Conservation (phyloP, 2,888 invertebrate genomes). For the Xylophagus ater region DNA sequence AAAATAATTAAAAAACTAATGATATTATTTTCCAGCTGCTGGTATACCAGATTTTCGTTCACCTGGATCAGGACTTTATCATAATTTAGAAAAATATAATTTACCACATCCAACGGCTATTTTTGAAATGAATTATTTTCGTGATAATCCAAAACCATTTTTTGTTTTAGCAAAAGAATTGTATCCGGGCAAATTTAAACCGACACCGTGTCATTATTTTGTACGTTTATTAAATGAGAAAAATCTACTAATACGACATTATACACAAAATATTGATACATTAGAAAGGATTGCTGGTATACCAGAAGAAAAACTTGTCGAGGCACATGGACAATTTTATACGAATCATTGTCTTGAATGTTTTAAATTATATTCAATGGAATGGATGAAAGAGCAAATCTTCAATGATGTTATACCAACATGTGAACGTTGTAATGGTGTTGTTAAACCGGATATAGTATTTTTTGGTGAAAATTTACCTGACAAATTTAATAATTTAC, state of each 20-base stretch:
- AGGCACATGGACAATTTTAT: conserved; percentile 90
- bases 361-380: conserved; percentile 54
- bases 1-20: conserved; percentile 7
- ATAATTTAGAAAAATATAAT: conserved; percentile 82
- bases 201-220: conserved; percentile 86
- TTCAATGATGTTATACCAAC: conserved; percentile 62
- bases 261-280: conserved; percentile 90
- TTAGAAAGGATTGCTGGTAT: conserved; percentile 79
- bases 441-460: conserved; percentile 91
- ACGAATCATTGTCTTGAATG: conserved; percentile 79
- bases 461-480: conserved; percentile 93
- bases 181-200: conserved; percentile 77
- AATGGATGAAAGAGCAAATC: conserved; percentile 80
- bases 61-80: conserved; percentile 73
- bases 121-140: conserved; percentile 82
- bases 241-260: conserved; percentile 60
- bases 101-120: conserved; percentile 85
- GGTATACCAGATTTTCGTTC: conserved; percentile 96
- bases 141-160: conserved; percentile 83
- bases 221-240: conserved; percentile 75
- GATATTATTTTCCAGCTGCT: conserved; percentile 52
- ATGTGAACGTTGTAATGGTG: conserved; percentile 62
- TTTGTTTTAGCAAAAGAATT: conserved; percentile 82
- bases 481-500: conserved; percentile 55
- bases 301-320: conserved; percentile 73